Evolutionary conservation across 30 jellyfish, hydroid and myxozoan genomes (phyloP), one percentile per base, ranked within the genome.

Genomic region (Chrysaora quinquecirrha): DNA sequence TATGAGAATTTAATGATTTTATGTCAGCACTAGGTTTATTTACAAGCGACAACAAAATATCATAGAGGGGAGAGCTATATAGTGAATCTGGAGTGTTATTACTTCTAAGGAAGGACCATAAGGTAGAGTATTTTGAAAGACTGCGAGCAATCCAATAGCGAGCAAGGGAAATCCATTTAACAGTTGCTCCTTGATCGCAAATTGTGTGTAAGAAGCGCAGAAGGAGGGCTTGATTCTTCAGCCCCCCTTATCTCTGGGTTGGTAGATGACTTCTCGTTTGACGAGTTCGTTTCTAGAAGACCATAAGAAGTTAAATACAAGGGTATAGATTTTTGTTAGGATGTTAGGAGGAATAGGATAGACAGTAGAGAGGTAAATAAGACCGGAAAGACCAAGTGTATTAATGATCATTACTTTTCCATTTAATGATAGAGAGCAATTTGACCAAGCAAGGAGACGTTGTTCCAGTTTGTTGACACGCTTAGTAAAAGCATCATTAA

Each of bases 341-440:
- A 43, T 43, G 9, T 9, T 43, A 6, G 58, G 58, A 43, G 58
- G 58, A 43, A 43, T 43, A 16, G 9, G 12, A 6, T 6, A 43
- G 14, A 71, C 80, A 3, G 77, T 14, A 64, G 14, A 31, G 14
- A 46, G 14, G 34, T 71, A 64, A 19, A 33, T 14, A 4, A 71
- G 14, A 18, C 38, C 38, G 7, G 35, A 9, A 12, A 71, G 35
- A 23, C 14, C 84, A 3, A 71, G 9, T 4, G 81, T 32, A 31
- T 71, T 71, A 19, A 71, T 33, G 7, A 71, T 33, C 74, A 43
- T 34, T 11, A 71, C 80, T 71, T 46, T 71, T 12, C 84, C 80
- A 28, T 34, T 31, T 7, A 71, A 12, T 16, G 84, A 71, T 22
- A 71, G 80, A 12, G 25, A 35, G 19, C 84, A 6, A 27, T 20